Percentiles rank a stretch among this genome's conserved stretches.
Evolutionary conservation across 2,797 vertebrate genomes (phyloP).

Genomic region (Natrix natrix): DNA sequence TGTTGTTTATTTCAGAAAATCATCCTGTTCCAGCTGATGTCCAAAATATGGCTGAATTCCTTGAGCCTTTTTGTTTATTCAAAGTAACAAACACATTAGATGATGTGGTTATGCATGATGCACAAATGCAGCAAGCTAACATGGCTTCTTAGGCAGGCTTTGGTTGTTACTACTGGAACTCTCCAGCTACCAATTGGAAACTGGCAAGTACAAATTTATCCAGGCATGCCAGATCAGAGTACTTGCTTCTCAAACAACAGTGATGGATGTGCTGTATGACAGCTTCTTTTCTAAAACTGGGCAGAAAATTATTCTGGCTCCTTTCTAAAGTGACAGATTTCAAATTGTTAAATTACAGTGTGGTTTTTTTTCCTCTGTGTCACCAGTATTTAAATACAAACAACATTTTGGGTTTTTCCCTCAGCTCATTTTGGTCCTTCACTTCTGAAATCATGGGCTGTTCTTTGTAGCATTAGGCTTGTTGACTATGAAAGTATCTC

Average conservation of each 20-base stretch:
- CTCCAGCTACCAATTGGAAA: rapidly evolving
- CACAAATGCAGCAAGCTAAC: background rate
- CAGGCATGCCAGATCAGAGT: background rate
- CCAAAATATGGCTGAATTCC: background rate
- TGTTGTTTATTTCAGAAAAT: background rate
- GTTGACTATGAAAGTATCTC: background rate
- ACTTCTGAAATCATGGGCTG: background rate
- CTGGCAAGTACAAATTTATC: constrained; percentile 11
- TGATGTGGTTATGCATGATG: background rate
- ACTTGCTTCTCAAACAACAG: background rate
- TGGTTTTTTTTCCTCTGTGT: background rate
- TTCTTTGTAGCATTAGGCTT: background rate
- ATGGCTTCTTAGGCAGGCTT: background rate
- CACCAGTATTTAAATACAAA: background rate
- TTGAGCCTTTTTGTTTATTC: background rate
- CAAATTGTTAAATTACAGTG: background rate
- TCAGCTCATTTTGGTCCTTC: background rate
- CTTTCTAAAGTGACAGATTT: background rate
- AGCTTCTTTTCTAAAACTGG: constrained; percentile 4
- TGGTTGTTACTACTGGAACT: background rate
- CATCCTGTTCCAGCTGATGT: background rate
- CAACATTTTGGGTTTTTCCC: background rate
- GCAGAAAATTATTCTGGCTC: background rate
- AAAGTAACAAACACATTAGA: background rate
- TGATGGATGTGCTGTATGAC: background rate